Conservation (phyloP, 2,797 vertebrate genomes). For the Brachyalestes nurse region DNA sequence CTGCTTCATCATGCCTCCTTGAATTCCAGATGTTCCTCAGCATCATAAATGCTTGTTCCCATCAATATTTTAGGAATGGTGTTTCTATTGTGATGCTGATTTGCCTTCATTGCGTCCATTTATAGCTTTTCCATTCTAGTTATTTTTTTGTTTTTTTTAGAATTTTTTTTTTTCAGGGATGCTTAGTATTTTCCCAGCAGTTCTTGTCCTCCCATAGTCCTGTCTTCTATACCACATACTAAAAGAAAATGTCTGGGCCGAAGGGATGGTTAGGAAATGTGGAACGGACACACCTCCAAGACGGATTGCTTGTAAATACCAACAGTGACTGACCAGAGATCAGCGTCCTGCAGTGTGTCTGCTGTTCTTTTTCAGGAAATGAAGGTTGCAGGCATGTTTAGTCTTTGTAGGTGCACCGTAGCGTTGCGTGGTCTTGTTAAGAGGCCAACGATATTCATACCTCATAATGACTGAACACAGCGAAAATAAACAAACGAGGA, state of each 20-base stretch:
- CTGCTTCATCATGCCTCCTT: too few species aligned
- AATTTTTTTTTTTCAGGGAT: neutral
- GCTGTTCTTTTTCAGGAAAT: conserved; percentile 35
- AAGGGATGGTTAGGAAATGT: neutral
- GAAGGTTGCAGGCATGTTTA: conserved; percentile 43
- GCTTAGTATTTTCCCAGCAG: neutral
- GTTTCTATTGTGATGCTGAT: neutral
- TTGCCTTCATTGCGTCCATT: neutral
- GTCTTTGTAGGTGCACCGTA: conserved; percentile 45
- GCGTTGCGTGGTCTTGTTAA: neutral
- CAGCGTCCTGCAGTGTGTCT: neutral
- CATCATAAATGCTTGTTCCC: neutral
- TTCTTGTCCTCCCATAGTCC: neutral
- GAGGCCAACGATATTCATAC: conserved; percentile 43
- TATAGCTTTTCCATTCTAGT: neutral
- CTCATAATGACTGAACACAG: conserved; percentile 44
- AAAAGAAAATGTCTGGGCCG: neutral
- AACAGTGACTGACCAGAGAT: neutral
- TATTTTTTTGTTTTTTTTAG: neutral
- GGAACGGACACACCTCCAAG: neutral
- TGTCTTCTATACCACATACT: neutral
- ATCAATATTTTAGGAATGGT: neutral
- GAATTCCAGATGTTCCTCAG: neutral
- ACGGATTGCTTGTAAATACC: neutral
- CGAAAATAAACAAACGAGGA: conserved; percentile 48